Evolutionary conservation across 2,113 vertebrate species (phyloP), one percentile per base, ranked within the genome.

Genomic region (Progne subis): DNA sequence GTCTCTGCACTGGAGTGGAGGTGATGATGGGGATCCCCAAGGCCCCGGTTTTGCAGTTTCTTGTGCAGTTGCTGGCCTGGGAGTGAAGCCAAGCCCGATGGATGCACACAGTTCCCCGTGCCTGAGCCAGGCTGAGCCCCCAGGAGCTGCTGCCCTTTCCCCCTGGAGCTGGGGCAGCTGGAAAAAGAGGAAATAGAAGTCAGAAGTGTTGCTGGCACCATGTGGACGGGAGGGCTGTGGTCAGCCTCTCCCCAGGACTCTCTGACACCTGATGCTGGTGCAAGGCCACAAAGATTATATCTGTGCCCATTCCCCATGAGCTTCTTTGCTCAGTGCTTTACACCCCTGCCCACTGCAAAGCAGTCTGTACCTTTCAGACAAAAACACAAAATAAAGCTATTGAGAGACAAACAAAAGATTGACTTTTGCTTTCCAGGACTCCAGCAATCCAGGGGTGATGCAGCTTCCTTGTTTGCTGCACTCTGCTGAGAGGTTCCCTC

Each of bases 81-180:
- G 29, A 32, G 24, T 4, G 21, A 44, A 92, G 46, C 43, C 65
- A 49, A 81, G 29, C 37, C 50, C 1, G 0, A 14, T 9, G 43
- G 74, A 44, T 16, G n/a, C 69, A 41, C 19, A 26, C 0, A 0
- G 18, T 55, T 31, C 16, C 8, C 19, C 1, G 0, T 37, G n/a
- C 11, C 53, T 0, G 0, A 78, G 69, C 32, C 64, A 75, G 34
- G 28, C 28, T 0, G 1, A 65, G 74, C 46, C n/a, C 47, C 34
- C 2, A 3, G 82, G 70, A 53, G 12, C 28, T 34, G 34, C 47
- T 71, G 88, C 14, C 60, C 82, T 72, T 50, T 60, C 44, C 34
- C 47, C 20, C 46, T 46, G 41, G 53, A 1, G 0, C 85, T 50
- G 65, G 49, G 9, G 19, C 4, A 1, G 19, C 59, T 77, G 49